Evolutionary conservation across 2,113 vertebrate species (phyloP).

Genomic region (Rhynchomys soricoides): DNA sequence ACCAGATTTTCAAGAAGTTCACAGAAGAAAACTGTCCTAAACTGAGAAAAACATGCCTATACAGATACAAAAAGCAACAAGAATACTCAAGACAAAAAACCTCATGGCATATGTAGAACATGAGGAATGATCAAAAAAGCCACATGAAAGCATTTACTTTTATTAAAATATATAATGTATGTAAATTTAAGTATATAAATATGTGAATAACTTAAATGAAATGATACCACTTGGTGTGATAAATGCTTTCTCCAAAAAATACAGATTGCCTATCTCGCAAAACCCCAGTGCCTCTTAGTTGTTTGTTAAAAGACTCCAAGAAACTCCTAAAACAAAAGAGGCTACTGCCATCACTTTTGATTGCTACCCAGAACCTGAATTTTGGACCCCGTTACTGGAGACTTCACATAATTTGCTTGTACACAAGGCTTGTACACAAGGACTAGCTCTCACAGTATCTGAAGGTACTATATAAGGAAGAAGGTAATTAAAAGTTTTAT

Average conservation of each 20-base stretch:
- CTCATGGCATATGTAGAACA: background rate
- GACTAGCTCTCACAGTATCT: too few species aligned
- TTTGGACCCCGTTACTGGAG: too few species aligned
- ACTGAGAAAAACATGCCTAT: background rate
- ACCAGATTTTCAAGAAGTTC: background rate
- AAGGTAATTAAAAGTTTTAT: background rate
- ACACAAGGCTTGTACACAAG: too few species aligned
- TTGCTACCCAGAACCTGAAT: background rate
- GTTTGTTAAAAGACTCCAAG: background rate
- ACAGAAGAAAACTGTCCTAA: background rate
- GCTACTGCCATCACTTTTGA: background rate
- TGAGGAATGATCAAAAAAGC: background rate
- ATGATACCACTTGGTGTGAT: background rate
- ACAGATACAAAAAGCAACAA: too few species aligned
- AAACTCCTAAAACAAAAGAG: background rate
- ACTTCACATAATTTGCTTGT: too few species aligned
- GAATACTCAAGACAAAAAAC: too few species aligned
- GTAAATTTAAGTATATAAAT: background rate
- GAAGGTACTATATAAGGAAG: background rate
- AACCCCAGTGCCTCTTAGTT: background rate
- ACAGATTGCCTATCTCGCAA: background rate
- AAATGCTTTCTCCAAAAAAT: background rate
- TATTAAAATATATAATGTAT: background rate
- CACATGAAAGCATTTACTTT: background rate
- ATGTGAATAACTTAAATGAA: background rate